These are phyloP conservation scores for Sparidentex hasta DNA, from an alignment of 2,797 vertebrate species.

Conservation along the genomic window DNA sequence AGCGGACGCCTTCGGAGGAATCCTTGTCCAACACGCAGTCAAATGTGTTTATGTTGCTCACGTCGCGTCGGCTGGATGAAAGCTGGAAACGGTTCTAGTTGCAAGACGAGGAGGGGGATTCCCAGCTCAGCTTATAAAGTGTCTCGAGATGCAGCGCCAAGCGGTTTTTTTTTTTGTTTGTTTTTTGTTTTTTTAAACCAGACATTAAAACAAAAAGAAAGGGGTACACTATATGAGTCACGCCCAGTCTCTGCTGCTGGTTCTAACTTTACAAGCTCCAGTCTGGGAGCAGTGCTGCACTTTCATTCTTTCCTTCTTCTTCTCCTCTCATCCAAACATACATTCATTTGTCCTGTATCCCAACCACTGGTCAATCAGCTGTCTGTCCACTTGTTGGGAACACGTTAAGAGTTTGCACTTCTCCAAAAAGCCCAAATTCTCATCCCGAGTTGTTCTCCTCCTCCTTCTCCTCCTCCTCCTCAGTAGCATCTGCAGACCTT, in stretches of 20 bases:
- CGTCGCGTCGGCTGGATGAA: constrained; percentile 35
- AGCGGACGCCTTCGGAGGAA: constrained; percentile 57
- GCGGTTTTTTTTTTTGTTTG: constrained; percentile 17
- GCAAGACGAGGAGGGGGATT: constrained; percentile 44
- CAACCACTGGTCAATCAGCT: constrained; percentile 37
- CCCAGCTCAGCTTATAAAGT: constrained; percentile 65
- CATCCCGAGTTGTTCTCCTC: constrained; percentile 25
- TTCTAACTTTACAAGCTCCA: constrained; percentile 58
- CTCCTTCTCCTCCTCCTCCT: constrained; percentile 20
- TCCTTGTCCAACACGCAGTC: constrained; percentile 60
- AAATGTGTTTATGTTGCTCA: constrained; percentile 25
- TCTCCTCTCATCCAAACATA: constrained; percentile 40
- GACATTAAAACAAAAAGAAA: constrained; percentile 63
- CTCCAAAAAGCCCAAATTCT: constrained; percentile 37
- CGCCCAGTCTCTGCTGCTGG: constrained; percentile 63
- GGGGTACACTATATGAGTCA: constrained; percentile 47
- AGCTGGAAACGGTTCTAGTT: constrained; percentile 48
- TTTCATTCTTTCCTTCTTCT: constrained; percentile 25
- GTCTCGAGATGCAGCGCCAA: constrained; percentile 63
- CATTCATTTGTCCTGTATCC: constrained; percentile 70
- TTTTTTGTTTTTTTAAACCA: constrained; percentile 43
- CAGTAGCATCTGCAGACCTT: constrained; percentile 73
- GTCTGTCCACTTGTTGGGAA: constrained; percentile 41
- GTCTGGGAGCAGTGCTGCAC: constrained; percentile 49
- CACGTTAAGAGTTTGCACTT: constrained; percentile 45